Conservation (phyloP, 2,797 vertebrate genomes). For the Eulemur coronatus region DNA sequence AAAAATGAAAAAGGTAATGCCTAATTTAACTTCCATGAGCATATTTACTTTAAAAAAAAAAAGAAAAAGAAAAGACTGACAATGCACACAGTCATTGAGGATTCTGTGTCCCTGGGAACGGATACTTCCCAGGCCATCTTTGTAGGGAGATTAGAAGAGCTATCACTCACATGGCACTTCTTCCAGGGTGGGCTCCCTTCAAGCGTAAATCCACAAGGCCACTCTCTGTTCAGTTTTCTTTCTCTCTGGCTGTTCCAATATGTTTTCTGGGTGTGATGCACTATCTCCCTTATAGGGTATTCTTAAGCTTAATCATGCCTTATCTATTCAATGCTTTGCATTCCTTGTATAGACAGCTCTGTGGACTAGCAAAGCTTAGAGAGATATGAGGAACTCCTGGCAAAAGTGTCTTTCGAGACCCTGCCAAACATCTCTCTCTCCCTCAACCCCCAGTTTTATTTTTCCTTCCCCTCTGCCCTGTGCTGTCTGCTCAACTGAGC, state of each 20-base stretch:
- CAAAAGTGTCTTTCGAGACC: background rate
- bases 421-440: background rate
- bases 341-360: background rate
- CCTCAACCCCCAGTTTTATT: background rate
- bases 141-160: background rate
- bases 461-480: background rate
- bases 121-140: background rate
- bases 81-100: slow-evolving; percentile 32
- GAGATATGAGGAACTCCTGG: background rate
- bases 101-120: background rate
- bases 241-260: background rate
- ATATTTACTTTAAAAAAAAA: slow-evolving; percentile 2
- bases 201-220: background rate
- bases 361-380: background rate
- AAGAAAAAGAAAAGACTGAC: background rate
- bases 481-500: background rate
- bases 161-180: fast-evolving
- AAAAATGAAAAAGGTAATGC: slow-evolving; percentile 33
- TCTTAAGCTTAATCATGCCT: background rate
- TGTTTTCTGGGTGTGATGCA: background rate
- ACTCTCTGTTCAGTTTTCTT: background rate
- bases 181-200: background rate
- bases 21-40: slow-evolving; percentile 49
- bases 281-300: background rate
- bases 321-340: background rate